These are phyloP conservation scores for Solenodon paradoxus DNA, from an alignment of 2,113 vertebrate species.

Conservation along the genomic window DNA sequence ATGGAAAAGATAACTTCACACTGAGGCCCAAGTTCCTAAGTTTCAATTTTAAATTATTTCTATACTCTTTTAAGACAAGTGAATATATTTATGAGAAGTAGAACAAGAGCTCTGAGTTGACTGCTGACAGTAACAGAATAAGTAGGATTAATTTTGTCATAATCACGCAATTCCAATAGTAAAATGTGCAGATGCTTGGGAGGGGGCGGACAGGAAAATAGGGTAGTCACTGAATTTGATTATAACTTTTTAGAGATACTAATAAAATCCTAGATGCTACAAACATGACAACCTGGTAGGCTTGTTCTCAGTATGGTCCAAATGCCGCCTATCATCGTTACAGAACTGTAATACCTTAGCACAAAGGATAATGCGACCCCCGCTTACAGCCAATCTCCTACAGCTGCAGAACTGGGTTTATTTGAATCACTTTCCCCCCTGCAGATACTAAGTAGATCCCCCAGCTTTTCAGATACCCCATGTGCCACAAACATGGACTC, in stretches of 20 bases:
- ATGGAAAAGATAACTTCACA: no score
- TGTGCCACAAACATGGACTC: slow-evolving; percentile 41
- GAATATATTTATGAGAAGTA: not conserved
- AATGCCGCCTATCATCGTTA: not conserved
- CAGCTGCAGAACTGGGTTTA: not conserved
- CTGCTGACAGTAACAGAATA: not conserved
- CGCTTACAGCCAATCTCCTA: not conserved
- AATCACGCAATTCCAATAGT: not conserved
- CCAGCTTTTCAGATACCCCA: slow-evolving; percentile 58
- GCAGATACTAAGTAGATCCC: not conserved
- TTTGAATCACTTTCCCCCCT: not conserved
- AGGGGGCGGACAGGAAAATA: not conserved
- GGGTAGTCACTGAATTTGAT: not conserved
- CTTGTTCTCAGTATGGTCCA: not conserved
- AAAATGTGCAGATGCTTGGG: not conserved
- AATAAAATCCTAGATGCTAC: not conserved
- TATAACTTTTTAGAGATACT: not conserved
- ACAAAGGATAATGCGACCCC: not conserved
- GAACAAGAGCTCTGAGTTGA: slow-evolving; percentile 1
- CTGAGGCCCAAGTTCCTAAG: not conserved
- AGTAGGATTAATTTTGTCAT: not conserved
- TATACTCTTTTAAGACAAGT: slow-evolving; percentile 1
- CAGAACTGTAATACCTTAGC: not conserved
- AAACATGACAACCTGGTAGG: not conserved
- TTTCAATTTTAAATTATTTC: not conserved